phyloP scores from a whole-genome alignment of 37 sponge, comb jelly and placozoan species.

The Crambe crambe region DNA sequence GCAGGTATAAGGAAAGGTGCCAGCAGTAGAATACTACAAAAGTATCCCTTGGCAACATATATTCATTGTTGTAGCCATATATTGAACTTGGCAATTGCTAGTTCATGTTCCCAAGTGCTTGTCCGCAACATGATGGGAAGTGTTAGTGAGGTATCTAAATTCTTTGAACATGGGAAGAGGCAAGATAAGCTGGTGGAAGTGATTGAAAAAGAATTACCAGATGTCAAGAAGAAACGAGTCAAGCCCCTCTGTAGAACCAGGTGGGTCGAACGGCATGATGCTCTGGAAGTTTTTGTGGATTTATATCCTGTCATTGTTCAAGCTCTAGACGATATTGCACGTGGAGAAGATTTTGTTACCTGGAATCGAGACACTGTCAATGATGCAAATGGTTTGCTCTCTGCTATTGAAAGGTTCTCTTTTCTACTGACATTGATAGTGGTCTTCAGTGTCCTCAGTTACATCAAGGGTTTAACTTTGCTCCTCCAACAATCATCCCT shows the following conservation, averaged over 20 bases:
- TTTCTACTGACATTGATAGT: too few species aligned
- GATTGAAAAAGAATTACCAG: conserved; percentile 22
- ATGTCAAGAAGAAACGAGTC: conserved; percentile 27
- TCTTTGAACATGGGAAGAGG: conserved; percentile 51
- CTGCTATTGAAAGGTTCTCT: conserved; percentile 34
- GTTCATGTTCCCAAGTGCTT: conserved; percentile 25
- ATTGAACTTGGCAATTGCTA: conserved; percentile 52
- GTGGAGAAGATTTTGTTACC: conserved; percentile 39
- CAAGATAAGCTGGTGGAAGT: conserved; percentile 39
- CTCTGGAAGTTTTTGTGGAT: conserved; percentile 28
- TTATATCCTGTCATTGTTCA: conserved; percentile 34
- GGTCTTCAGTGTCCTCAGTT: too few species aligned
- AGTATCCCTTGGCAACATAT: conserved; percentile 24
- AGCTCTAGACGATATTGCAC: conserved; percentile 20
- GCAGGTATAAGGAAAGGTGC: conserved; percentile 54
- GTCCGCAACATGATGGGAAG: conserved; percentile 52
- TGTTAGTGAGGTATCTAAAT: conserved; percentile 41
- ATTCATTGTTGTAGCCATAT: conserved; percentile 37
- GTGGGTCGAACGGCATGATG: conserved; percentile 56
- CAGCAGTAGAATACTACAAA: conserved; percentile 42
- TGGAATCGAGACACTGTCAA: conserved; percentile 30
- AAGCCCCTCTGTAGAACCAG: conserved; percentile 52
- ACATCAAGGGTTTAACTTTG: too few species aligned
- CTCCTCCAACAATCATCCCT: too few species aligned
- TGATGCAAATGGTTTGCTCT: conserved; percentile 46